Evolutionary conservation across 2,113 vertebrate species (phyloP).

Genomic region (Oophaga pumilio): DNA sequence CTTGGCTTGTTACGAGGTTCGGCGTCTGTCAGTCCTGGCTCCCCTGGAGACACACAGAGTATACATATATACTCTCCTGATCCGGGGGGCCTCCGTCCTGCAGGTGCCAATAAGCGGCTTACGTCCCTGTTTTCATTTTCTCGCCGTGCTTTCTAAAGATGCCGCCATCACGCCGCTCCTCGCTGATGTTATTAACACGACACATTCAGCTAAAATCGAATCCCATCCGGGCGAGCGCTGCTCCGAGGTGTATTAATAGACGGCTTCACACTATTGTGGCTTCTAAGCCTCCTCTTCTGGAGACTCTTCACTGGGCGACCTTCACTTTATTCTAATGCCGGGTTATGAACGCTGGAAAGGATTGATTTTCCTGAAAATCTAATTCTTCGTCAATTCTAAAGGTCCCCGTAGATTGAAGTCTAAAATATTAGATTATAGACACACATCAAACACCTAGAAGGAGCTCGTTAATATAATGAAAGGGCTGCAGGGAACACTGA

Average conservation of each 20-base stretch:
- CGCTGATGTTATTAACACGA: constrained; percentile 32
- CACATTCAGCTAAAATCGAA: constrained; percentile 16
- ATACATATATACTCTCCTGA: neutral
- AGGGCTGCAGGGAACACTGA: neutral
- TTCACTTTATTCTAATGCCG: neutral
- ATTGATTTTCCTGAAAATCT: neutral
- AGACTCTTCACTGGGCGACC: neutral
- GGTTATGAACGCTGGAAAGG: neutral
- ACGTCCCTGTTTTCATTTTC: constrained; percentile 37
- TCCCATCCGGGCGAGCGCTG: neutral
- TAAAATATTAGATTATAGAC: neutral
- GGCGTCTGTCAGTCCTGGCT: constrained; percentile 30
- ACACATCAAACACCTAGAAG: neutral
- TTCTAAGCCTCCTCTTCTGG: neutral
- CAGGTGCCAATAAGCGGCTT: constrained; percentile 23
- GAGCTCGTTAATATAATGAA: neutral
- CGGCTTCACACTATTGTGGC: neutral
- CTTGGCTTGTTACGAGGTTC: constrained; percentile 12
- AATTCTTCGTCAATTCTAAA: neutral
- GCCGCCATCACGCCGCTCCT: neutral
- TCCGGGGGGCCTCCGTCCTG: neutral
- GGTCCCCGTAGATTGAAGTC: too few species aligned
- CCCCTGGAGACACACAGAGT: neutral
- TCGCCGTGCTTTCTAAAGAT: neutral
- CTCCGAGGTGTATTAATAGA: constrained; percentile 27